Evolutionary conservation across 2,113 vertebrate species (phyloP).

Genomic region (Stigmatopora argus): DNA sequence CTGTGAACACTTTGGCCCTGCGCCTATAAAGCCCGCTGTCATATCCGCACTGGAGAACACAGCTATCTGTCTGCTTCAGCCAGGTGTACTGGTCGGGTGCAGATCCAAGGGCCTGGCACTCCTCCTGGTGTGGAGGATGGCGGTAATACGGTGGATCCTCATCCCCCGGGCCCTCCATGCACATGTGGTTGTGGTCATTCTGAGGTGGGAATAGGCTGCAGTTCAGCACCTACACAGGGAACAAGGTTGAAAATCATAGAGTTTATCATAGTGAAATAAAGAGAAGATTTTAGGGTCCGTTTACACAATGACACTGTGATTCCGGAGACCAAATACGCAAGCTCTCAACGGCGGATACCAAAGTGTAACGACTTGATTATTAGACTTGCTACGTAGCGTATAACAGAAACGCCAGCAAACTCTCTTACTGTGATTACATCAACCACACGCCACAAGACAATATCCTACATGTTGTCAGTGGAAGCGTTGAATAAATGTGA

Average conservation of each 20-base stretch:
- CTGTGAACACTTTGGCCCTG: slow-evolving; percentile 89
- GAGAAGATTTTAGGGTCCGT: neutral
- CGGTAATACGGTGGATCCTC: slow-evolving; percentile 85
- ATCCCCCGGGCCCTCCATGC: slow-evolving; percentile 95
- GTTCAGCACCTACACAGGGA: slow-evolving; percentile 73
- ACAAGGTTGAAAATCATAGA: neutral
- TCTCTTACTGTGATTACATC: too few species aligned
- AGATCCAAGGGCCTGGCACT: slow-evolving; percentile 81
- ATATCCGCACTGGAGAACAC: slow-evolving; percentile 90
- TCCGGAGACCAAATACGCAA: too few species aligned
- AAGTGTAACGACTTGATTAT: too few species aligned
- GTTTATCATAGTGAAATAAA: neutral
- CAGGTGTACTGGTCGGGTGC: slow-evolving; percentile 88
- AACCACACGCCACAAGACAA: too few species aligned
- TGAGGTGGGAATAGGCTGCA: slow-evolving; percentile 97
- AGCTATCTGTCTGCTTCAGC: slow-evolving; percentile 89
- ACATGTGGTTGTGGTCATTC: slow-evolving; percentile 99
- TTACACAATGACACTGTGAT: too few species aligned
- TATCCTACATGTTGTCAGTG: too few species aligned
- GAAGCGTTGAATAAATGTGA: too few species aligned
- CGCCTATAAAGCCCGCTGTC: slow-evolving; percentile 89
- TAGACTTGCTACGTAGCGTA: too few species aligned
- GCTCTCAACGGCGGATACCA: too few species aligned
- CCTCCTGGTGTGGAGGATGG: slow-evolving; percentile 84
- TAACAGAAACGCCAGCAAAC: too few species aligned